Evolutionary conservation across 2,113 vertebrate species (phyloP).

Genomic region (Hystrix cristata): DNA sequence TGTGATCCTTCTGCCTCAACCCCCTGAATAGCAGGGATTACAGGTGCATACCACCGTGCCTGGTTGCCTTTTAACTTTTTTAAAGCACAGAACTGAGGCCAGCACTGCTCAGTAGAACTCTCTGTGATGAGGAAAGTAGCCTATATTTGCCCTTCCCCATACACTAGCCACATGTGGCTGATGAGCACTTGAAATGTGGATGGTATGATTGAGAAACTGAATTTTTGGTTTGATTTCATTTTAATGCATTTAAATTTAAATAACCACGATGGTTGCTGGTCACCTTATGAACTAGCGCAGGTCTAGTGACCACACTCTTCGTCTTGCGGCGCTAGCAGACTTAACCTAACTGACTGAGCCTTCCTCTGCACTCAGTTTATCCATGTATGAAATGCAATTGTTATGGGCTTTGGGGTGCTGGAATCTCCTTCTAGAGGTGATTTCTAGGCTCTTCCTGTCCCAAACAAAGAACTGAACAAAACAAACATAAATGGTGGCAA

Average conservation of each 20-base stretch:
- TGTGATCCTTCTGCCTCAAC: neutral
- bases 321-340: neutral
- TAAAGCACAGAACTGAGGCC: neutral
- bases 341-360: conserved; percentile 5
- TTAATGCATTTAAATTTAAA: conserved; percentile 35
- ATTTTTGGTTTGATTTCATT: conserved; percentile 39
- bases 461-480: neutral
- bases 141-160: neutral
- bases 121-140: neutral
- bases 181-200: conserved; percentile 43
- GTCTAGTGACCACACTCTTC: conserved; percentile 12
- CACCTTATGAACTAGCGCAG: neutral
- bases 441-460: neutral
- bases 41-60: neutral
- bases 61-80: conserved; percentile 21
- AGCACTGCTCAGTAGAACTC: neutral
- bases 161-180: neutral
- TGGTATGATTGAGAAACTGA: conserved; percentile 21
- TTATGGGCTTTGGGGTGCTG: neutral
- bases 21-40: neutral
- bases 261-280: neutral
- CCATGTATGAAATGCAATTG: neutral
- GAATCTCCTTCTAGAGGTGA: neutral
- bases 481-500: neutral
- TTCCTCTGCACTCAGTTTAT: conserved; percentile 43